Conservation (phyloP, 1,140 invertebrate genomes). For the Drosophila saltans region DNA sequence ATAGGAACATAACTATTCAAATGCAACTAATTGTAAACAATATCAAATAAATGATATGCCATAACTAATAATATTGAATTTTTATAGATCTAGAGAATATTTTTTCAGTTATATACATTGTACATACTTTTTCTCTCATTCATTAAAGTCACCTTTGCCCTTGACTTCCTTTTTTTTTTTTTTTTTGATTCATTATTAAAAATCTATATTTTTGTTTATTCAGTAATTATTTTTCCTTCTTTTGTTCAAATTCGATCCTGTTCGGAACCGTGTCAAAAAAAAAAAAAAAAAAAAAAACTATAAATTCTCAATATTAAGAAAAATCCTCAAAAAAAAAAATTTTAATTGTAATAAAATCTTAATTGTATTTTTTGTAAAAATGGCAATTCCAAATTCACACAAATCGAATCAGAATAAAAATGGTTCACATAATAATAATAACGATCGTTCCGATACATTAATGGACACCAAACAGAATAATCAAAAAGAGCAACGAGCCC, state of each 20-base stretch:
- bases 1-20: constrained; percentile 3
- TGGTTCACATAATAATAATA: no score
- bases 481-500: constrained; percentile 39
- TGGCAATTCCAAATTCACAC: background rate
- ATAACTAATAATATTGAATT: background rate
- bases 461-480: background rate
- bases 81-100: no score
- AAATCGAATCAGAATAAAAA: no score
- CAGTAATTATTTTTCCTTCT: background rate
- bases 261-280: no score
- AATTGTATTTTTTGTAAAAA: background rate
- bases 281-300: no score
- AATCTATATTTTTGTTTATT: background rate
- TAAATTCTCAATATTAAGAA: background rate
- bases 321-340: background rate
- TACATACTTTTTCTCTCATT: background rate
- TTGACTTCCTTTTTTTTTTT: background rate
- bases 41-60: no score
- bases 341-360: background rate
- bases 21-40: background rate
- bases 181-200: background rate
- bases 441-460: no score
- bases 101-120: no score
- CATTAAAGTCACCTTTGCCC: background rate
- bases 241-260: background rate